Evolutionary conservation across 2,888 invertebrate species (phyloP).

Genomic region (Nephrotoma guestfalica): DNA sequence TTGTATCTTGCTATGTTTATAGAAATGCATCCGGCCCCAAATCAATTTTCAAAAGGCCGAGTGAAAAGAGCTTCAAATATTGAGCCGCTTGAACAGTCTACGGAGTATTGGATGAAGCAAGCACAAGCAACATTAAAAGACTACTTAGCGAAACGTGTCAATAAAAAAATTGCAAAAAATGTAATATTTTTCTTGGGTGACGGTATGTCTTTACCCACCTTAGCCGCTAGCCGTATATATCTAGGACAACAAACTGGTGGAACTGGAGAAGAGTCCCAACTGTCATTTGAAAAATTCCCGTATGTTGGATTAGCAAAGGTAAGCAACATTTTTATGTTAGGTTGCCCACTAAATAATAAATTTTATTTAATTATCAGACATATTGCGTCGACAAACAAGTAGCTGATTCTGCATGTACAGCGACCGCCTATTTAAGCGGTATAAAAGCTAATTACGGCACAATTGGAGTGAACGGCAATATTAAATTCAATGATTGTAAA

Average conservation of each 20-base stretch:
- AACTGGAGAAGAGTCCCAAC: slow-evolving; percentile 42
- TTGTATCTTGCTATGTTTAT: not conserved
- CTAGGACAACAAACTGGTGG: slow-evolving; percentile 40
- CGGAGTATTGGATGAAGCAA: not conserved
- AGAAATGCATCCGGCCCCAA: not conserved
- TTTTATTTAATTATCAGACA: slow-evolving; percentile 28
- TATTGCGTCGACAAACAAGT: slow-evolving; percentile 52
- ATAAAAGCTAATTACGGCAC: slow-evolving; percentile 54
- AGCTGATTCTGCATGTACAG: slow-evolving; percentile 59
- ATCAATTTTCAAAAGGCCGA: not conserved
- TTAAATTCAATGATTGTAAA: slow-evolving; percentile 46
- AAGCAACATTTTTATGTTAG: not conserved
- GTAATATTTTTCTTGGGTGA: slow-evolving; percentile 63
- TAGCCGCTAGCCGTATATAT: slow-evolving; percentile 48
- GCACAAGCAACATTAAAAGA: slow-evolving; percentile 9
- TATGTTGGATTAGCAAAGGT: slow-evolving; percentile 50
- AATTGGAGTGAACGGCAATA: slow-evolving; percentile 54
- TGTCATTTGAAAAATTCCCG: slow-evolving; percentile 48
- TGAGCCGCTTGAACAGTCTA: not conserved
- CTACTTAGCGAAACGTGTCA: slow-evolving; percentile 20
- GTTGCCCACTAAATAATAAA: not conserved
- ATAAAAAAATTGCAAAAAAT: slow-evolving; percentile 49
- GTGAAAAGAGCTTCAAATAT: not conserved
- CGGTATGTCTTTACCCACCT: slow-evolving; percentile 57
- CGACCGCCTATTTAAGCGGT: slow-evolving; percentile 56